Percentiles rank a stretch among this genome's conserved stretches.
Conservation (phyloP, 2,797 vertebrate genomes). For the Eleutherodactylus coqui region DNA sequence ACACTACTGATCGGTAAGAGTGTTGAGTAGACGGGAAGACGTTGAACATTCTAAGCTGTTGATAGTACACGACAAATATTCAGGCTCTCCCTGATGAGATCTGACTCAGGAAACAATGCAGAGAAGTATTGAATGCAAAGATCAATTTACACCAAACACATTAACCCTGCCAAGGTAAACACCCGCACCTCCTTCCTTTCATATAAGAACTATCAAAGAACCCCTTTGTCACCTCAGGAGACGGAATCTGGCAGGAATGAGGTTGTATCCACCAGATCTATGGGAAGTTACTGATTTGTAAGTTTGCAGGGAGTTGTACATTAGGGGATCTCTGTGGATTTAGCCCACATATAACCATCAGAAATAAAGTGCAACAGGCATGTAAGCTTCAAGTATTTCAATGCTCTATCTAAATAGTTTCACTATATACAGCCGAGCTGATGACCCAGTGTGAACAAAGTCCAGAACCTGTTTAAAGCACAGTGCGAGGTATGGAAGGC, state of each 20-base stretch:
- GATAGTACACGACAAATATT: neutral
- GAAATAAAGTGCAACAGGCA: no score
- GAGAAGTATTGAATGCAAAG: neutral
- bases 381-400: no score
- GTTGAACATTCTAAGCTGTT: neutral
- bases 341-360: neutral
- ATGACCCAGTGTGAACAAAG: no score
- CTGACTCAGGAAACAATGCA: neutral
- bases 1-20: no score
- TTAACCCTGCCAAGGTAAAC: conserved; percentile 6
- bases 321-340: neutral
- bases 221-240: neutral
- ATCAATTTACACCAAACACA: conserved; percentile 18
- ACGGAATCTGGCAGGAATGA: neutral
- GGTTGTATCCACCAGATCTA: neutral
- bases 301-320: neutral
- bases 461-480: no score
- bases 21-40: neutral
- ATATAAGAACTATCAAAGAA: neutral
- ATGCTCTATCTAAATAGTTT: no score
- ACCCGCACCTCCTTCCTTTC: neutral
- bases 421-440: no score
- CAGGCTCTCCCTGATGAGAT: neutral
- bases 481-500: no score
- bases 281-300: neutral